phyloP scores from a whole-genome alignment of 2,113 vertebrate genomes.

The Hypocryptadius cinnamomeus region DNA sequence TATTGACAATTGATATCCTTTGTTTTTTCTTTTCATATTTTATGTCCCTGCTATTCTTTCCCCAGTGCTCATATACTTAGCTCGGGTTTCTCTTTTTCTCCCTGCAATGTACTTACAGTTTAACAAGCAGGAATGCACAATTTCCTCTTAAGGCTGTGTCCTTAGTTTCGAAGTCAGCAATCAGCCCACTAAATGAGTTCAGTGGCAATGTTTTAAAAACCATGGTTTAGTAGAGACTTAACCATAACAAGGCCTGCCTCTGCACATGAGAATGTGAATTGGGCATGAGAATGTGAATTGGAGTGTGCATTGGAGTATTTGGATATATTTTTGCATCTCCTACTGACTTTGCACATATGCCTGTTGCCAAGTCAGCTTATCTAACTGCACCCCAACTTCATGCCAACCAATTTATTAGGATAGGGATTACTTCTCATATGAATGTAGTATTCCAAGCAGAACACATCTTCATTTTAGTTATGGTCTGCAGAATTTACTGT shows the following conservation, averaged over 20 bases:
- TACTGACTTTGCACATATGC: background rate
- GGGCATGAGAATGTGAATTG: background rate
- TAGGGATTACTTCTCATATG: background rate
- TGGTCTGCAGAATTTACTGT: background rate
- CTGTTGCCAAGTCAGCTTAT: background rate
- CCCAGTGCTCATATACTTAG: background rate
- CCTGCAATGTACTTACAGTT: background rate
- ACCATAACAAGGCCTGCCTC: background rate
- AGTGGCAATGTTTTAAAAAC: background rate
- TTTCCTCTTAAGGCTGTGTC: background rate
- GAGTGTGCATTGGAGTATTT: background rate
- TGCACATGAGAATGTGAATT: background rate
- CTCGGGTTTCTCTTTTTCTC: background rate
- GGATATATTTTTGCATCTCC: background rate
- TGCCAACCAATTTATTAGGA: background rate
- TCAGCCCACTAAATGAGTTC: background rate
- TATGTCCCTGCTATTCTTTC: background rate
- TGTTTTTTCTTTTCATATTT: background rate
- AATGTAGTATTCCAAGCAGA: background rate
- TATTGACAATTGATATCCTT: background rate
- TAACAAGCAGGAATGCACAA: background rate
- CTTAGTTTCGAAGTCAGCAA: background rate
- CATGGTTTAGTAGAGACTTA: background rate
- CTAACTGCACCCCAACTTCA: background rate
- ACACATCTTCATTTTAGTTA: background rate